Percentiles rank a stretch among this genome's conserved stretches.
Conservation (phyloP, 2,888 invertebrate species). For the Agrotis exclamationis region DNA sequence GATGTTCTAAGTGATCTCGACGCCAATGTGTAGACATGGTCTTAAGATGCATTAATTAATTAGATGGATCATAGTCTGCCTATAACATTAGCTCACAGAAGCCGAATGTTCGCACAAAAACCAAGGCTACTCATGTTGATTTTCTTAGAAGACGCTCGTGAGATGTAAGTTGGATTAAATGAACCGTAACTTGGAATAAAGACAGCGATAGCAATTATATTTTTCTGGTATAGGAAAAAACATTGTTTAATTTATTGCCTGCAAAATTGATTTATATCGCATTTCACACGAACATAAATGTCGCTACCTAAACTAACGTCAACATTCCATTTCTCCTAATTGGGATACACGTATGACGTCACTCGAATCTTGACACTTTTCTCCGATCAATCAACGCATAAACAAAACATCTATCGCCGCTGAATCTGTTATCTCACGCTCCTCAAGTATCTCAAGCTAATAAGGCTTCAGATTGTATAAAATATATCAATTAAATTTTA, state of each 20-base stretch:
- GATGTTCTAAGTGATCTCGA: slow-evolving; percentile 17
- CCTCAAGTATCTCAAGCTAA: slow-evolving; percentile 45
- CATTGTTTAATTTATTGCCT: neutral
- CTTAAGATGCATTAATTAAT: slow-evolving; percentile 37
- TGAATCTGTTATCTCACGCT: slow-evolving; percentile 50
- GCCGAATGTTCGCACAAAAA: slow-evolving; percentile 29
- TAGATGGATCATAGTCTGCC: slow-evolving; percentile 20
- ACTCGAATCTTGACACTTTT: slow-evolving; percentile 23
- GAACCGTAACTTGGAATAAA: slow-evolving; percentile 12
- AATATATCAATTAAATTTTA: slow-evolving; percentile 49
- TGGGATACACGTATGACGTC: slow-evolving; percentile 36
- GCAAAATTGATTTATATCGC: slow-evolving; percentile 13
- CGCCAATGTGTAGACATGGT: slow-evolving; percentile 25
- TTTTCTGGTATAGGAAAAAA: neutral
- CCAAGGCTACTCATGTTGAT: slow-evolving; percentile 22
- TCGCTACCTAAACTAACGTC: slow-evolving; percentile 17
- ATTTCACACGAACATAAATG: neutral
- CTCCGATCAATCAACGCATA: slow-evolving; percentile 54
- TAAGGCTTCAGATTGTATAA: slow-evolving; percentile 37
- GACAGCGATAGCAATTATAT: neutral
- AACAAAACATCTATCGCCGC: slow-evolving; percentile 50
- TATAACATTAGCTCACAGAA: slow-evolving; percentile 10
- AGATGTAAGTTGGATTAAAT: slow-evolving; percentile 2
- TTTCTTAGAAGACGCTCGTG: slow-evolving; percentile 20
- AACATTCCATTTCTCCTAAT: slow-evolving; percentile 48